phyloP scores from a whole-genome alignment of 1,140 invertebrate genomes.

The Bemisia tabaci region DNA sequence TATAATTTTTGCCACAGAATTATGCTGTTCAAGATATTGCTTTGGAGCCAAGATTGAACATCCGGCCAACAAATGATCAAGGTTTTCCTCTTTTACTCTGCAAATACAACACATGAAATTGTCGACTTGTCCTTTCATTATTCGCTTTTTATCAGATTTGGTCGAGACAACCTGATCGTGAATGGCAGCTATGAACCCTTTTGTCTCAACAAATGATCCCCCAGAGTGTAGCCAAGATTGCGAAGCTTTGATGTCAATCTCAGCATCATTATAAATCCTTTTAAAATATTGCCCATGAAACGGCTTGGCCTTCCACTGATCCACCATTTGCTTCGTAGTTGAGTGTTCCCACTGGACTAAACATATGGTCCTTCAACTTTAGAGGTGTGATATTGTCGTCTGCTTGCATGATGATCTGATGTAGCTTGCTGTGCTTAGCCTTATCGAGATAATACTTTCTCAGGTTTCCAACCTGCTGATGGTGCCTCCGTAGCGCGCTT shows the following conservation, averaged over 20 bases:
- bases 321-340: background rate
- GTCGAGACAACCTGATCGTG: slow-evolving; percentile 25
- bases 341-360: no score
- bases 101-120: slow-evolving; percentile 1
- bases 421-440: background rate
- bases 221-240: slow-evolving; percentile 22
- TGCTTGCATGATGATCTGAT: background rate
- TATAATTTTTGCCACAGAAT: slow-evolving; percentile 3
- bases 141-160: slow-evolving; percentile 21
- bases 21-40: slow-evolving; percentile 1
- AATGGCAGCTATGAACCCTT: slow-evolving; percentile 23
- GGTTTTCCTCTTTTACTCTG: background rate
- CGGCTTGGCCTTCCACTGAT: background rate
- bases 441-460: slow-evolving; percentile 1
- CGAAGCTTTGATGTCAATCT: slow-evolving; percentile 18
- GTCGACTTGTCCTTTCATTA: slow-evolving; percentile 18
- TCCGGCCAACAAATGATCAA: slow-evolving; percentile 5
- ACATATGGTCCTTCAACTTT: background rate
- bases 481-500: background rate
- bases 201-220: slow-evolving; percentile 18
- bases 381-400: slow-evolving; percentile 4
- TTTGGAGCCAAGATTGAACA: slow-evolving; percentile 1
- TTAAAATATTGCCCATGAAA: slow-evolving; percentile 3
- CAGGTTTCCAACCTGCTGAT: background rate
- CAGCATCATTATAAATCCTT: background rate